Percentiles rank a stretch among this genome's conserved stretches.
Conservation (phyloP, 2,797 vertebrate genomes). For the Anableps anableps region DNA sequence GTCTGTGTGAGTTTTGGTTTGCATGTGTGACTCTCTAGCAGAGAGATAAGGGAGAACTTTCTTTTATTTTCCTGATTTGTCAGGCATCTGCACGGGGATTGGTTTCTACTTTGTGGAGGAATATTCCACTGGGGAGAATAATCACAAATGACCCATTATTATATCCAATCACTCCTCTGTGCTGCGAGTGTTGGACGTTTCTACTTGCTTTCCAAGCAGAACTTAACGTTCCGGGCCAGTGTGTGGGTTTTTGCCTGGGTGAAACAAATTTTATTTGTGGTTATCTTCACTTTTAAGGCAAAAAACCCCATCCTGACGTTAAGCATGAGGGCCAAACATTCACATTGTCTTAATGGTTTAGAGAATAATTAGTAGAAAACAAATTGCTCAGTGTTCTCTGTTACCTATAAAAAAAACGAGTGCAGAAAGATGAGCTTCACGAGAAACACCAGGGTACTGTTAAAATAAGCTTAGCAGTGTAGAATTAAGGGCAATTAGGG, state of each 20-base stretch:
- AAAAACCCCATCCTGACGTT: not conserved
- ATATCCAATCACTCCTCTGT: conserved; percentile 36
- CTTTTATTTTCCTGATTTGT: conserved; percentile 29
- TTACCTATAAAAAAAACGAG: conserved; percentile 29
- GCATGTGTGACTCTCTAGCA: conserved; percentile 53
- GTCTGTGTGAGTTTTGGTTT: conserved; percentile 45
- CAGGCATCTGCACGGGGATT: conserved; percentile 29
- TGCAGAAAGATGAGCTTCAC: conserved; percentile 54
- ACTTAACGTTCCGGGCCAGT: conserved; percentile 17
- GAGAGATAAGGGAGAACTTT: conserved; percentile 63
- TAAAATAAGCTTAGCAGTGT: conserved; percentile 71
- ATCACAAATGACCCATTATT: conserved; percentile 34
- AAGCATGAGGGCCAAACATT: conserved; percentile 1
- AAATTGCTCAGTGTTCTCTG: conserved; percentile 22
- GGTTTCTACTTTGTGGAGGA: conserved; percentile 38
- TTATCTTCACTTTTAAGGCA: conserved; percentile 22
- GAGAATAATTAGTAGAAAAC: conserved; percentile 23
- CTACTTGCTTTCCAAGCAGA: conserved; percentile 42
- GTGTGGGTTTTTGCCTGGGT: conserved; percentile 37
- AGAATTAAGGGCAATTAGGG: conserved; percentile 77
- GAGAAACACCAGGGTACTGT: conserved; percentile 61
- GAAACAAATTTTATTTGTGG: conserved; percentile 18
- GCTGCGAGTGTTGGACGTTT: conserved; percentile 52
- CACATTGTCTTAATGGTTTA: conserved; percentile 7
- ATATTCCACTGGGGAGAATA: conserved; percentile 47